A percentile compares a stretch with the other conserved stretches of the same genome.
Conservation (phyloP, 2,888 invertebrate genomes). For the Incurvaria masculella region DNA sequence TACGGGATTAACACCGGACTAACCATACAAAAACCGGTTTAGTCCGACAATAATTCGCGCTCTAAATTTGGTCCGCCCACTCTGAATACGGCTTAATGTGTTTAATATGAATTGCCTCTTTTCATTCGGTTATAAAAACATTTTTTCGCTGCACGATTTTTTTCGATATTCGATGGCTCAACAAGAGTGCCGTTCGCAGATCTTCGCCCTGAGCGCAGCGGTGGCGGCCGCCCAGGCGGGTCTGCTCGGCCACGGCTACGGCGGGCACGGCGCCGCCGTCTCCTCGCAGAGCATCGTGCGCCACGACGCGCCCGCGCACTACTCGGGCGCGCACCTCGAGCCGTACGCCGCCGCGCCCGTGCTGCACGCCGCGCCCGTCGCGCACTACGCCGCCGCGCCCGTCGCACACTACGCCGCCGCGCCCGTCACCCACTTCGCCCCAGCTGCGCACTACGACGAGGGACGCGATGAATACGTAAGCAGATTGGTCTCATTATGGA, state of each 20-base stretch:
- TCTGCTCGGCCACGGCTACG: conserved; percentile 27
- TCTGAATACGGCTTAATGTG: too few relatives aligned
- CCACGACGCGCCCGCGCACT: conserved; percentile 25
- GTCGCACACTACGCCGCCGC: conserved; percentile 19
- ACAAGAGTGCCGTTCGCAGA: conserved; percentile 23
- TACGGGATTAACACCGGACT: too few relatives aligned
- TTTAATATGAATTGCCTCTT: too few relatives aligned
- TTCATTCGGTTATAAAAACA: too few relatives aligned
- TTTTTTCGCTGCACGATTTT: too few relatives aligned
- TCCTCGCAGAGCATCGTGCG: conserved; percentile 37
- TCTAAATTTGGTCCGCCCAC: too few relatives aligned
- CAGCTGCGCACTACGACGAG: conserved; percentile 24
- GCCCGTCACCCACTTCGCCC: conserved; percentile 19
- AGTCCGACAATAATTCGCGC: too few relatives aligned
- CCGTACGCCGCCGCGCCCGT: conserved; percentile 20
- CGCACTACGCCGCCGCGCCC: conserved; percentile 19
- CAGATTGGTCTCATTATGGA: too few relatives aligned
- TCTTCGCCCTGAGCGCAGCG: conserved; percentile 34
- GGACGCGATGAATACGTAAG: conserved; percentile 31
- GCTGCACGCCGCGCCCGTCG: conserved; percentile 15
- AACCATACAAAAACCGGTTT: too few relatives aligned
- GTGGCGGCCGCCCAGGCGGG: conserved; percentile 51
- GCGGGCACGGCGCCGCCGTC: conserved; percentile 24
- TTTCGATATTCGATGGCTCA: too few relatives aligned
- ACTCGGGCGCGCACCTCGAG: conserved; percentile 20